These are phyloP conservation scores for Trissoscelio sp. DNA, from an alignment of 2,888 invertebrate species.

Conservation along the genomic window DNA sequence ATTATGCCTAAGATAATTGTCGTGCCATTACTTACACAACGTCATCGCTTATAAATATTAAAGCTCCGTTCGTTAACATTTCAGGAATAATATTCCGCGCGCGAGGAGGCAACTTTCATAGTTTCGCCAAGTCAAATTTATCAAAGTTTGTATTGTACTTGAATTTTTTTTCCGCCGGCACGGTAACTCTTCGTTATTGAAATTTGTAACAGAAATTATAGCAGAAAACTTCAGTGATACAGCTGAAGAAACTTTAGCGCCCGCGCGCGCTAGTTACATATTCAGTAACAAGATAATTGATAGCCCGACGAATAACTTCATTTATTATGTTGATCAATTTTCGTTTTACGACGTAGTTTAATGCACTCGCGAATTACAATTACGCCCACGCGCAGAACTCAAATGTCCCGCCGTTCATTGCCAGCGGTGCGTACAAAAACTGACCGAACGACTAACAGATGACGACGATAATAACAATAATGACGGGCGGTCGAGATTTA, in stretches of 20 bases:
- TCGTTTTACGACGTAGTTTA: conserved; percentile 55
- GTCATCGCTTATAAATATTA: conserved; percentile 60
- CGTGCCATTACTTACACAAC: conserved; percentile 26
- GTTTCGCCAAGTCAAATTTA: conserved; percentile 68
- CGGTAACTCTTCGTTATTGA: conserved; percentile 65
- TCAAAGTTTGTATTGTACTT: conserved; percentile 69
- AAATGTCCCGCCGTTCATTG: conserved; percentile 18
- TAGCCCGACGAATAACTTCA: conserved; percentile 62
- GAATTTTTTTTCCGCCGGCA: conserved; percentile 53
- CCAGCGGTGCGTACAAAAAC: not conserved
- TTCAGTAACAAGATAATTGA: conserved; percentile 66
- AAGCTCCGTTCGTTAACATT: conserved; percentile 59
- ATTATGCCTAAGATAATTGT: conserved; percentile 42
- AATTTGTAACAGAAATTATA: conserved; percentile 65
- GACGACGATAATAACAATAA: conserved; percentile 30
- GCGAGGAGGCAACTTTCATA: conserved; percentile 53
- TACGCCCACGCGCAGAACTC: conserved; percentile 35
- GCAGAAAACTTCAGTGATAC: conserved; percentile 65
- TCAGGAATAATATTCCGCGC: conserved; percentile 49
- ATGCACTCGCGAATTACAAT: conserved; percentile 41
- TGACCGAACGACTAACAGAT: conserved; percentile 1
- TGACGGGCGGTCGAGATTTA: conserved; percentile 39
- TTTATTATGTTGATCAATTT: conserved; percentile 64
- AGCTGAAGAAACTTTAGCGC: conserved; percentile 64
- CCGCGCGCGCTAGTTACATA: conserved; percentile 62